These are phyloP conservation scores for Montipora cactus DNA, from an alignment of 64 coral and sea anemone genomes.

Conservation along the genomic window DNA sequence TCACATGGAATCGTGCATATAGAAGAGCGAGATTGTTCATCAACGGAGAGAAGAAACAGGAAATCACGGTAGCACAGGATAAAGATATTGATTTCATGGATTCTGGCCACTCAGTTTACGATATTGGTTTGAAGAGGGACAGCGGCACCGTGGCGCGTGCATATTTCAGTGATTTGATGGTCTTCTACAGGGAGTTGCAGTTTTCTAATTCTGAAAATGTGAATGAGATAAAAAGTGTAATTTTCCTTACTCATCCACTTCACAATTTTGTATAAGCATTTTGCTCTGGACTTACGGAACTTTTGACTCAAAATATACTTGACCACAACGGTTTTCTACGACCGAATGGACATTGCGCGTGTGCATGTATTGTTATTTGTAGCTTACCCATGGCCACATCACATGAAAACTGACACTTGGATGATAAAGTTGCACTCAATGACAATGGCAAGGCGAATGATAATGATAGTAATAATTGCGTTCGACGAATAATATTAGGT, in stretches of 20 bases:
- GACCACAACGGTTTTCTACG: no score
- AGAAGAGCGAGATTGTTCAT: background rate
- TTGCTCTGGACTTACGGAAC: background rate
- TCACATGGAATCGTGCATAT: background rate
- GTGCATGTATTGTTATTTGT: no score
- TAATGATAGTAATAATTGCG: no score
- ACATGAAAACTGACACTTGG: no score
- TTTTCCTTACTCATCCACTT: background rate
- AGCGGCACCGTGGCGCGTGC: background rate
- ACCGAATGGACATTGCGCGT: no score
- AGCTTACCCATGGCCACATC: no score
- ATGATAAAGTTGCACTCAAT: no score
- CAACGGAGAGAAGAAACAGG: background rate
- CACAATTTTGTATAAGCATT: background rate
- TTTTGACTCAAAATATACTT: no score
- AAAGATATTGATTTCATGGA: background rate
- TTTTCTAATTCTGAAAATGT: background rate
- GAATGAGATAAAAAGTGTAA: background rate
- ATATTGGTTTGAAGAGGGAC: constrained; percentile 31
- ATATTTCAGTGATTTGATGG: constrained; percentile 1
- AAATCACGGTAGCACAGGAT: background rate
- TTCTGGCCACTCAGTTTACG: constrained; percentile 16
- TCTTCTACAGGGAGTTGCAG: background rate
- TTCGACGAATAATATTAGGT: no score
- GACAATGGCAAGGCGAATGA: no score